Evolutionary conservation across 1,140 invertebrate species (phyloP).

Genomic region (Trichoplusia ni): DNA sequence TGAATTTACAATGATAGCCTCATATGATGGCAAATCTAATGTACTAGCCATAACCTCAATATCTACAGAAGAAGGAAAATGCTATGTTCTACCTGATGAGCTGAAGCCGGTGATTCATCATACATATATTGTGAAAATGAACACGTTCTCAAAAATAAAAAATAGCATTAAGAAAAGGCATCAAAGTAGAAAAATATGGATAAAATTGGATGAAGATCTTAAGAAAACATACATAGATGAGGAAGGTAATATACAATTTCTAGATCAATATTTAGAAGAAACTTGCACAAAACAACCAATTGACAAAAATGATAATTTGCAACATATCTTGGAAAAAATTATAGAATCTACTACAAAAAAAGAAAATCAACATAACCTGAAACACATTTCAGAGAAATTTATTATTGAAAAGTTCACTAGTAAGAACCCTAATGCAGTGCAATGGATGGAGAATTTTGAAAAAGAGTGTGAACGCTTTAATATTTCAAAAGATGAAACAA

Average conservation of each 20-base stretch:
- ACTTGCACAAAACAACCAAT: conserved; percentile 25
- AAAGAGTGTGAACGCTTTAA: background rate
- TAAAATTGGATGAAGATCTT: conserved; percentile 37
- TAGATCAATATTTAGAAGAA: conserved; percentile 41
- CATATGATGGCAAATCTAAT: conserved; percentile 39
- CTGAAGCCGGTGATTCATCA: conserved; percentile 34
- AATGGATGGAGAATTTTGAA: conserved; percentile 1
- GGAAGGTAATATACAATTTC: conserved; percentile 41
- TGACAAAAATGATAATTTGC: conserved; percentile 28
- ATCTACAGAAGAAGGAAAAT: conserved; percentile 15
- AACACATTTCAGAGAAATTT: conserved; percentile 33
- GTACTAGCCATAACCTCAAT: conserved; percentile 37
- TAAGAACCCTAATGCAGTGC: background rate
- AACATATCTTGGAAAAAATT: conserved; percentile 38
- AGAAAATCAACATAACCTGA: conserved; percentile 33
- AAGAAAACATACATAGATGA: conserved; percentile 40
- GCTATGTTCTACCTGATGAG: conserved; percentile 35
- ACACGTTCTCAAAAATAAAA: conserved; percentile 39
- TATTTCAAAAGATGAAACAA: too few species aligned
- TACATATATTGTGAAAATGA: conserved; percentile 35
- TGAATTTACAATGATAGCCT: conserved; percentile 38
- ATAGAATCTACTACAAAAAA: conserved; percentile 32
- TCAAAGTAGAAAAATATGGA: conserved; percentile 44
- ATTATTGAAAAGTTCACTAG: conserved; percentile 32
- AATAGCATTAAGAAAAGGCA: conserved; percentile 40